Evolutionary conservation across 2,888 invertebrate species (phyloP), one percentile per base, ranked within the genome.

Genomic region (Oxytorus armatus): DNA sequence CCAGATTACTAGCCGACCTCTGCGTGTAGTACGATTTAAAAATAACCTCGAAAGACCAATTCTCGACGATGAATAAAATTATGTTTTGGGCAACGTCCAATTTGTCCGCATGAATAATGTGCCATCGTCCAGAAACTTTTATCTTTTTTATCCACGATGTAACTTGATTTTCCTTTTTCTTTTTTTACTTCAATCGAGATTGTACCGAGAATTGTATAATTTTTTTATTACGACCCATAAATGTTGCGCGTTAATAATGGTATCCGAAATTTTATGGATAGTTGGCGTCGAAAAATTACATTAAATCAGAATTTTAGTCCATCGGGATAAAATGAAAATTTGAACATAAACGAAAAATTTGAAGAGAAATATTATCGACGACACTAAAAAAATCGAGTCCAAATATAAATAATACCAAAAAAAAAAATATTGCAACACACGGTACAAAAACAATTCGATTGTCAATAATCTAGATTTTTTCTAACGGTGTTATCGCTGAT

Each of bases 51-150:
- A 47, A n/a, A 51, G 29, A 70, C 11, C n/a, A 14, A 36, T n/a
- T n/a, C 25, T 55, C 25, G 55, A 16, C 18, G 11, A 25, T 25
- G n/a, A 39, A 33, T 39, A 3, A 39, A 36, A 23, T 53, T 29
- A 39, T 18, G 33, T 57, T 70, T 59, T 70, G 57, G 57, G 47
- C 16, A 16, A 21, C 11, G 70, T 14, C 57, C 57, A 57, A 70
- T 57, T 57, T 57, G 29, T 7, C 57, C 57, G 33, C 23, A n/a
- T 63, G 18, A 18, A 7, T 36, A n/a, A 66, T 25, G n/a, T 36
- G 18, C n/a, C 29, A 53, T 11, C 53, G 44, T 47, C 18, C 1
- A 29, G 33, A 18, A 10, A 5, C 10, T 29, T 49, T 16, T 18
- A n/a, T 7, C 2, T 49, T 49, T 49, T 0, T 47, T 33, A 33